phyloP scores from a whole-genome alignment of 2,113 vertebrate species.

The Peromyscus maniculatus region DNA sequence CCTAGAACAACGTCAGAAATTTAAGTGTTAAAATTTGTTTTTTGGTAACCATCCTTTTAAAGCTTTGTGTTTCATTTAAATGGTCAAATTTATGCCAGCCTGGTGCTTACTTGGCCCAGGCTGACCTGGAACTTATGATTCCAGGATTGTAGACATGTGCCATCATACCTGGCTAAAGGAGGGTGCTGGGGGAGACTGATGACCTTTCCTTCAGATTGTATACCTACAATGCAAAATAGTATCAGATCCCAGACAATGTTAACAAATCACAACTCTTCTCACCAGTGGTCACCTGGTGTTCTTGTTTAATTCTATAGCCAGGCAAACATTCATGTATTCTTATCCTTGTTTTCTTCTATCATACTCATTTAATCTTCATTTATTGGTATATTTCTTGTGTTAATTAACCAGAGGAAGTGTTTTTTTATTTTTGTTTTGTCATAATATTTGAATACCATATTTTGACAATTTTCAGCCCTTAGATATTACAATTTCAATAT shows the following conservation, averaged over 20 bases:
- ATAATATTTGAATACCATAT: background rate
- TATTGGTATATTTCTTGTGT: background rate
- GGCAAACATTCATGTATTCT: background rate
- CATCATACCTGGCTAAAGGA: background rate
- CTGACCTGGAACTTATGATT: background rate
- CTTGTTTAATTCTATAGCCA: background rate
- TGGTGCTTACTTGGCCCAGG: background rate
- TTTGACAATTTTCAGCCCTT: background rate
- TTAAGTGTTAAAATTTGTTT: background rate
- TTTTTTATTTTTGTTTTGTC: background rate
- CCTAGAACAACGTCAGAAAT: accelerated
- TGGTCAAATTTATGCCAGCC: background rate
- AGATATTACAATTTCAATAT: background rate
- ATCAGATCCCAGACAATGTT: background rate
- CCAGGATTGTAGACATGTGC: background rate
- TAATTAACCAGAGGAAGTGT: background rate
- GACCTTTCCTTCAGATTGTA: background rate
- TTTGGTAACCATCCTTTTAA: background rate
- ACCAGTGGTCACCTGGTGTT: too few relatives aligned
- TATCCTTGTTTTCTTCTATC: background rate
- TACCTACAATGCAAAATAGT: background rate
- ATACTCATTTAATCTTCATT: background rate
- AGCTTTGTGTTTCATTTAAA: background rate
- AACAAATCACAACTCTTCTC: background rate
- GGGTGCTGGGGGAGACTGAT: background rate